Evolutionary conservation across 2,888 invertebrate species (phyloP).

Genomic region (Drosophila neonasuta): DNA sequence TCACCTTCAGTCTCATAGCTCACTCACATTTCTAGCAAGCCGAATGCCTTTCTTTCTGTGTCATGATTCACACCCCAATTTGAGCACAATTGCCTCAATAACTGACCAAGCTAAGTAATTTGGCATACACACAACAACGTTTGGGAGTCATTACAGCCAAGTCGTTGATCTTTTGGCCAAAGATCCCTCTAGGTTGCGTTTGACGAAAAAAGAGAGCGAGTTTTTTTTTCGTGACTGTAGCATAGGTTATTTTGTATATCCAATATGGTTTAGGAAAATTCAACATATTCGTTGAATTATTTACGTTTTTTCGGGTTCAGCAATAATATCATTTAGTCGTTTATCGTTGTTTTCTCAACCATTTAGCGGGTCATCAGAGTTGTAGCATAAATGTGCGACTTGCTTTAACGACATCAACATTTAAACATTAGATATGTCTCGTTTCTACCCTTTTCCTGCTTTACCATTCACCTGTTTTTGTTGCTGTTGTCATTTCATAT

Average conservation of each 20-base stretch:
- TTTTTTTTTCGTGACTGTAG: constrained; percentile 12
- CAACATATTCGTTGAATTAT: constrained; percentile 8
- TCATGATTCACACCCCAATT: constrained; percentile 33
- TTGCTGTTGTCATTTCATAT: constrained; percentile 15
- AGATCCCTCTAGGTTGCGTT: constrained; percentile 16
- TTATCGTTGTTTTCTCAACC: constrained; percentile 51
- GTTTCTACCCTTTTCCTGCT: constrained; percentile 17
- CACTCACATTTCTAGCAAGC: neutral
- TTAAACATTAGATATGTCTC: constrained; percentile 36
- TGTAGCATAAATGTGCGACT: constrained; percentile 43
- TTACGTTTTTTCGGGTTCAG: constrained; percentile 50
- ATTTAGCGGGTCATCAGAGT: constrained; percentile 56
- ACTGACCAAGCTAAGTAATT: constrained; percentile 30
- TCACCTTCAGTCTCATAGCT: neutral
- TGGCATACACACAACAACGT: constrained; percentile 37
- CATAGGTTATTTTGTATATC: neutral
- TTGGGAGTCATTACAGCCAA: constrained; percentile 5
- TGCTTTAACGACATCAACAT: constrained; percentile 44
- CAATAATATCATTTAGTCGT: constrained; percentile 22
- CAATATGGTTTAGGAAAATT: constrained; percentile 10
- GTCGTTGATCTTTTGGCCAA: constrained; percentile 47
- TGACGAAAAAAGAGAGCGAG: constrained; percentile 6
- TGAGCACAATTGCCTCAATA: constrained; percentile 6
- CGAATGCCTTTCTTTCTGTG: constrained; percentile 5
- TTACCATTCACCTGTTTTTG: constrained; percentile 5